Evolutionary conservation across 2,113 vertebrate species (phyloP).

Genomic region (Phyllostomus discolor): DNA sequence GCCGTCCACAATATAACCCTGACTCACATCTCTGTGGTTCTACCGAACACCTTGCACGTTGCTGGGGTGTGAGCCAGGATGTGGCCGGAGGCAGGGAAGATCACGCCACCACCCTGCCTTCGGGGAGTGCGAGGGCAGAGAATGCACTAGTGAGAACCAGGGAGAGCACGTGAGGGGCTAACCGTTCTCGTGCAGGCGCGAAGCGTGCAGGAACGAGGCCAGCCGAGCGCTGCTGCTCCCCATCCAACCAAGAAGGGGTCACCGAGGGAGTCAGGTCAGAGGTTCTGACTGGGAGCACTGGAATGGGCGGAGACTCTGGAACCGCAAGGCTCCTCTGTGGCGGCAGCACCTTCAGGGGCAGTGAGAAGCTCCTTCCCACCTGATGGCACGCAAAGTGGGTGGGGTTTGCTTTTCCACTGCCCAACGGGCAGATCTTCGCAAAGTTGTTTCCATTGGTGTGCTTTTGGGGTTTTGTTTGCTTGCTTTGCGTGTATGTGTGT

Average conservation of each 20-base stretch:
- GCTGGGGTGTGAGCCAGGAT: background rate
- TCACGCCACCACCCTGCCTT: background rate
- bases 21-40: background rate
- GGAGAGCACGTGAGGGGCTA: background rate
- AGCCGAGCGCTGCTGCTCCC: background rate
- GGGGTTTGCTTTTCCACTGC: background rate
- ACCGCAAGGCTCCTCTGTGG: background rate
- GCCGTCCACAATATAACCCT: background rate
- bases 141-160: background rate
- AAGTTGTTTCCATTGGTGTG: background rate
- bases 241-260: background rate
- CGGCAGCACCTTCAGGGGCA: background rate
- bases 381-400: background rate
- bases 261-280: background rate
- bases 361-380: background rate
- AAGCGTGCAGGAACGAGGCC: background rate
- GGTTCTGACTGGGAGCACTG: background rate
- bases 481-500: background rate
- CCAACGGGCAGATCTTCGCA: background rate
- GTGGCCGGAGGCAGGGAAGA: background rate
- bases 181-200: background rate
- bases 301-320: background rate
- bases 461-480: background rate
- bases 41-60: background rate
- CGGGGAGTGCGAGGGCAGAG: background rate